phyloP scores from a whole-genome alignment of 2,888 invertebrate genomes.

The Cacoxenus indagator region DNA sequence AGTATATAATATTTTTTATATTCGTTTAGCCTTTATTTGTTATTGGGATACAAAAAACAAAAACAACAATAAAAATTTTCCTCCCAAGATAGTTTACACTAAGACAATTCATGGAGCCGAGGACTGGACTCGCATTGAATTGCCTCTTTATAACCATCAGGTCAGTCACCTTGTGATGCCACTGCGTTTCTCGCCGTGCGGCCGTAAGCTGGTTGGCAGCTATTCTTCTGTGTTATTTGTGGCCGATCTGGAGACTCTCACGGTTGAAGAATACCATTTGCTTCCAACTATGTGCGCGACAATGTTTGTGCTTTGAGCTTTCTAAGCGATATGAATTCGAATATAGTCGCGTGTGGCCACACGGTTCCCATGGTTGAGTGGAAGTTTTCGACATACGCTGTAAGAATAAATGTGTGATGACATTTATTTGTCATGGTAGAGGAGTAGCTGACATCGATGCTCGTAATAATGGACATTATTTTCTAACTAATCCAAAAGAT shows the following conservation, averaged over 20 bases:
- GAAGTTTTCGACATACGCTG: not conserved
- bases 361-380: not conserved
- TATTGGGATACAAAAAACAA: not conserved
- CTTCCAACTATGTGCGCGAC: not conserved
- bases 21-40: too few species aligned
- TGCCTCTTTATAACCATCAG: not conserved
- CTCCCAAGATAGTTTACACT: not conserved
- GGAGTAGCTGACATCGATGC: conserved; percentile 3
- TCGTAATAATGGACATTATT: conserved; percentile 1
- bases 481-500: not conserved
- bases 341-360: not conserved
- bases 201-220: not conserved
- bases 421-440: not conserved
- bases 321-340: not conserved
- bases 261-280: not conserved
- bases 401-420: not conserved
- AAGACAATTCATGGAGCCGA: not conserved
- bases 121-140: not conserved
- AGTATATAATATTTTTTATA: not conserved
- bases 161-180: not conserved
- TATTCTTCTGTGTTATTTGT: not conserved
- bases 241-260: not conserved
- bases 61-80: not conserved
- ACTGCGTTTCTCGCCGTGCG: not conserved
- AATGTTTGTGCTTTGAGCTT: not conserved